Evolutionary conservation across 2,888 invertebrate species (phyloP), one percentile per base, ranked within the genome.

Genomic region (Coenonympha arcania): DNA sequence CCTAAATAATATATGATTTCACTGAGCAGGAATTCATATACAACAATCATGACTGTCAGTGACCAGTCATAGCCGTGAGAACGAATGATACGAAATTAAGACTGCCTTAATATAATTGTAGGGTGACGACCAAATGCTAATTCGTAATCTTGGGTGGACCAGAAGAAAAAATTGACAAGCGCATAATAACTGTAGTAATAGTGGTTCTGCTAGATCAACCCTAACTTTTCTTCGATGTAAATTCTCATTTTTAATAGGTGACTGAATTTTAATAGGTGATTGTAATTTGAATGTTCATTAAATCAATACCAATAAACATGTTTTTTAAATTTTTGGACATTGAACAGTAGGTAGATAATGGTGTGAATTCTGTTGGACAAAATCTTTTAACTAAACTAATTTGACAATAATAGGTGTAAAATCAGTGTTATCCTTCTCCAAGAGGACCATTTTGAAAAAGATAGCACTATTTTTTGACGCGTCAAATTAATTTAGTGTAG

Each of bases 31-130:
- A 50, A 50, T 50, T 41, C 41, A 26, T 47, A 24, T 34, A 33
- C 16, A 40, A 33, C 19, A 34, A 44, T 44, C 43, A 44, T 49
- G 43, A 31, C 13, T 34, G 6, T 18, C 9, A 49, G 33, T 49
- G 49, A 39, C 44, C 48, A 57, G 51, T 53, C 54, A 52, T 51
- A 56, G 53, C 55, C 57, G 61, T 62, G 60, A 54, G 61, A 61
- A 59, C 30, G 37, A 28, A 37, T 31, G 40, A 44, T 18, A 52
- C 40, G 18, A 39, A 47, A 48, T 40, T 45, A 26, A 31, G 30
- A 11, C 36, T 19, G 18, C 13, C n/a, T n/a, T n/a, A 11, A 73
- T 76, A 77, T 82, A 82, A 82, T 83, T 73, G 79, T 65, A 77
- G 76, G 73, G 77, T 64, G 70, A 71, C 70, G 71, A 62, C 56